Conservation (phyloP, 92 coral and sea anemone species). For the Pocillopora grandis region DNA sequence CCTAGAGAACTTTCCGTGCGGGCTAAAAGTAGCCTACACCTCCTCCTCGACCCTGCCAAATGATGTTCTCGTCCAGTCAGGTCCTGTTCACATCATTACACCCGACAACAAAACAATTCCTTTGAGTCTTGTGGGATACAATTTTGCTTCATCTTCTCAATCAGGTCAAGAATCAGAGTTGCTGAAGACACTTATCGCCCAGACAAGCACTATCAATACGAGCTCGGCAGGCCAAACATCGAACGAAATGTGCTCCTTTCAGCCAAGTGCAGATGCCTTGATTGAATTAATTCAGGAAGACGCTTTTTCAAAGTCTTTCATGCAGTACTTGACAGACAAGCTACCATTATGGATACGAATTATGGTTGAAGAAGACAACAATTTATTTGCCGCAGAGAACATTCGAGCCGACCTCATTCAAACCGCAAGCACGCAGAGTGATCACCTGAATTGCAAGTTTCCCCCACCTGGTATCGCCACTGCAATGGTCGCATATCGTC, state of each 20-base stretch:
- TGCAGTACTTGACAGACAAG: slow-evolving; percentile 19
- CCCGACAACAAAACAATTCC: slow-evolving; percentile 32
- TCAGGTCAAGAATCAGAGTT: slow-evolving; percentile 3
- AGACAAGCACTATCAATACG: not conserved
- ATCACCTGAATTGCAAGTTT: slow-evolving; percentile 10
- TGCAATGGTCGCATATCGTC: slow-evolving; percentile 4
- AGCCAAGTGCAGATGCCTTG: slow-evolving; percentile 24
- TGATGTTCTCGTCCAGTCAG: slow-evolving; percentile 13
- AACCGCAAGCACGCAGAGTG: not conserved
- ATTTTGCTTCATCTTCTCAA: not conserved
- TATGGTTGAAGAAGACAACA: not conserved
- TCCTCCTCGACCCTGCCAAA: slow-evolving; percentile 45
- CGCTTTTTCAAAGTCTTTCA: slow-evolving; percentile 43
- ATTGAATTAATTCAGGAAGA: slow-evolving; percentile 52
- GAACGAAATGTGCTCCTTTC: not conserved
- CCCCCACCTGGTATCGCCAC: not conserved
- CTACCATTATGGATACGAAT: slow-evolving; percentile 48
- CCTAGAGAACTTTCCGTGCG: not conserved
- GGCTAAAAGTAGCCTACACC: not conserved
- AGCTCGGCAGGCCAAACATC: not conserved
- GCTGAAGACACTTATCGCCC: slow-evolving; percentile 13
- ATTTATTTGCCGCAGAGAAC: slow-evolving; percentile 11
- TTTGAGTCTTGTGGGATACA: slow-evolving; percentile 44
- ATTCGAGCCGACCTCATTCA: slow-evolving; percentile 5
- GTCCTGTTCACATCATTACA: slow-evolving; percentile 47